Conservation (phyloP, 1,140 invertebrate genomes). For the Tribolium castaneum region DNA sequence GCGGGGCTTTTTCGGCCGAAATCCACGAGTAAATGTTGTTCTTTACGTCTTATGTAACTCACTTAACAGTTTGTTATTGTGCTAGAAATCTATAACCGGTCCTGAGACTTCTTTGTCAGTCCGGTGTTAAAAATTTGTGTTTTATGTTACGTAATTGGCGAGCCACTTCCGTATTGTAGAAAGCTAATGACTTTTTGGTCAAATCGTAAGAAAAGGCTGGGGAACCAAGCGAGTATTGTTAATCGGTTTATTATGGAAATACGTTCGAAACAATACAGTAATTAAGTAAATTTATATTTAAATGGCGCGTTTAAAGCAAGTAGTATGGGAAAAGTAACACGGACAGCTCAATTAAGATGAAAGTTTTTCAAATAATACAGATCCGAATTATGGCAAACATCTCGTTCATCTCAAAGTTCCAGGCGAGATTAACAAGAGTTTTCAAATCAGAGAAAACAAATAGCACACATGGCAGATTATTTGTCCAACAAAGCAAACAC, state of each 20-base stretch:
- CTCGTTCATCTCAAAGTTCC: neutral
- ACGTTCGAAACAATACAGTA: neutral
- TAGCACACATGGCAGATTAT: neutral
- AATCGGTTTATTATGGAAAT: slow-evolving; percentile 21
- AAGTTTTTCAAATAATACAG: slow-evolving; percentile 2
- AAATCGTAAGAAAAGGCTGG: neutral
- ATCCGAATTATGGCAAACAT: slow-evolving; percentile 1
- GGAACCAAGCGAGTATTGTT: neutral
- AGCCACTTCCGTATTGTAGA: slow-evolving; percentile 7
- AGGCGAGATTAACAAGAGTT: neutral
- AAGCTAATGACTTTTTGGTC: neutral
- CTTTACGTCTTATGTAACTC: neutral
- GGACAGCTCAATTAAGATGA: slow-evolving; percentile 8
- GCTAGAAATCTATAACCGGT: slow-evolving; percentile 32
- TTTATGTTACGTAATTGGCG: slow-evolving; percentile 10
- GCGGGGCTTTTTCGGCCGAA: neutral
- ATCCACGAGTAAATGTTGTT: neutral
- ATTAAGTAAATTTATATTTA: slow-evolving; percentile 1
- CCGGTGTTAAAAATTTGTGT: slow-evolving; percentile 1
- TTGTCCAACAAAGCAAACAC: neutral
- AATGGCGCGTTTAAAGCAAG: neutral
- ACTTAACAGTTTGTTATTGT: slow-evolving; percentile 16
- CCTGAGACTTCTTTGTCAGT: neutral
- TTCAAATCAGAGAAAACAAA: slow-evolving; percentile 29
- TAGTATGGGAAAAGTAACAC: neutral